Percentiles rank a stretch among this genome's conserved stretches.
These are phyloP conservation scores for Apodemus agrarius DNA, from an alignment of 2,797 vertebrate species.

Conservation along the genomic window DNA sequence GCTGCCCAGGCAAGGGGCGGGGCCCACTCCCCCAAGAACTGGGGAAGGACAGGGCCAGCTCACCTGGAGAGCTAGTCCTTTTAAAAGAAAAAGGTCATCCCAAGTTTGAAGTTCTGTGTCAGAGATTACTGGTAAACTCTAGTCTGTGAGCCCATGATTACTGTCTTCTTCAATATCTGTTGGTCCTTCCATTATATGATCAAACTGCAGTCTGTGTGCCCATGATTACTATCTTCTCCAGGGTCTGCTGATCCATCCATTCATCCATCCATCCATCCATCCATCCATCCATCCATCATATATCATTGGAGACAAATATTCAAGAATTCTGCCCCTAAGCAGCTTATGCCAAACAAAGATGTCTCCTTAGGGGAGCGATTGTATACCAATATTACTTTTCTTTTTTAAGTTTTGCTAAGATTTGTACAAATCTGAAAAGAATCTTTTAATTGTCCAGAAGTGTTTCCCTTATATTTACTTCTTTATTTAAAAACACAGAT, in stretches of 20 bases:
- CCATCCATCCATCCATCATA: background rate
- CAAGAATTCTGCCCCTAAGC: background rate
- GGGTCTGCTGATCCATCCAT: too few species aligned
- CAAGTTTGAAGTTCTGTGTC: background rate
- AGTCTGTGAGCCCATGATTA: background rate
- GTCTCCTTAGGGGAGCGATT: background rate
- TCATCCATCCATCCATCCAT: background rate
- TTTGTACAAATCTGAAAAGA: background rate
- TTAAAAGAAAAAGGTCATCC: background rate
- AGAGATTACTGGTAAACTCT: background rate
- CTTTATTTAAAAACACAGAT: background rate
- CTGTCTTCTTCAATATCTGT: background rate
- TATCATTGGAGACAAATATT: background rate
- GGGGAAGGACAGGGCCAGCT: background rate
- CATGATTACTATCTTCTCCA: too few species aligned
- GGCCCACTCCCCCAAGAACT: too few species aligned
- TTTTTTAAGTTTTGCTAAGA: background rate
- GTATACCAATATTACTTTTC: background rate
- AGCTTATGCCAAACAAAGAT: background rate
- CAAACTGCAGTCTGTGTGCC: background rate
- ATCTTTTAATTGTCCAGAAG: background rate
- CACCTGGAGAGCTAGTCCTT: background rate
- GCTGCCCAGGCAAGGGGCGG: too few species aligned
- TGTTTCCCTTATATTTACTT: background rate
- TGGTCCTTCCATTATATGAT: too few species aligned